Conservation (phyloP, 2,797 vertebrate species). For the Lacerta agilis region DNA sequence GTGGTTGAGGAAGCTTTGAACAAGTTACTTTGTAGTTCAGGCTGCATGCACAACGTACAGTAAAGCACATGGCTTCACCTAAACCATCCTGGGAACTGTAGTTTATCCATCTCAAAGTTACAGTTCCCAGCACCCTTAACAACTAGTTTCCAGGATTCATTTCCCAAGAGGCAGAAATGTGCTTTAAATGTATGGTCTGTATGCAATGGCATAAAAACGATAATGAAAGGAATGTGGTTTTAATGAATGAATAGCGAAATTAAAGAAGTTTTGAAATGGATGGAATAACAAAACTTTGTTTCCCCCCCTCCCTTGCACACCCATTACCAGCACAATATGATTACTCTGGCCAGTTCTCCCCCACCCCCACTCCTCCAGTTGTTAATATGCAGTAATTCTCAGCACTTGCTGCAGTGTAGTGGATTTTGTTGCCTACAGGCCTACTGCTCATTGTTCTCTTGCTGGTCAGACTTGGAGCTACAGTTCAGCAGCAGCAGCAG, state of each 20-base stretch:
- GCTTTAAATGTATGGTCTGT: no score
- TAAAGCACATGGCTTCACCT: no score
- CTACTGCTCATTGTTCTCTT: background rate
- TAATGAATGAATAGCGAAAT: background rate
- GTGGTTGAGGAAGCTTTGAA: no score
- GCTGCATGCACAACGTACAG: no score
- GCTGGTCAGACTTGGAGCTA: background rate
- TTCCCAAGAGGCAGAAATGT: no score
- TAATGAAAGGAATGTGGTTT: background rate
- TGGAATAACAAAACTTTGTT: background rate
- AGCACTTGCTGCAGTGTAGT: background rate
- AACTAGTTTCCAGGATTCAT: no score
- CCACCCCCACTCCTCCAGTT: background rate
- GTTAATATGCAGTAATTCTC: background rate
- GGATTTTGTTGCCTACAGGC: conserved; percentile 4
- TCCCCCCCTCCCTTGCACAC: background rate
- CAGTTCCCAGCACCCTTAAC: no score
- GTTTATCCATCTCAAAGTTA: no score
- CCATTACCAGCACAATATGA: background rate
- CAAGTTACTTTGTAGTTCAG: no score
- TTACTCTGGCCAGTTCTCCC: background rate
- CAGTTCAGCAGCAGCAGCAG: no score
- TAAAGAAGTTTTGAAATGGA: background rate
- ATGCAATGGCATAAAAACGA: no score
- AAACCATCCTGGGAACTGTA: no score